Evolutionary conservation across 23 tunicate species (phyloP), one percentile per base, ranked within the genome.

Genomic region (Aplidium turbinatum): DNA sequence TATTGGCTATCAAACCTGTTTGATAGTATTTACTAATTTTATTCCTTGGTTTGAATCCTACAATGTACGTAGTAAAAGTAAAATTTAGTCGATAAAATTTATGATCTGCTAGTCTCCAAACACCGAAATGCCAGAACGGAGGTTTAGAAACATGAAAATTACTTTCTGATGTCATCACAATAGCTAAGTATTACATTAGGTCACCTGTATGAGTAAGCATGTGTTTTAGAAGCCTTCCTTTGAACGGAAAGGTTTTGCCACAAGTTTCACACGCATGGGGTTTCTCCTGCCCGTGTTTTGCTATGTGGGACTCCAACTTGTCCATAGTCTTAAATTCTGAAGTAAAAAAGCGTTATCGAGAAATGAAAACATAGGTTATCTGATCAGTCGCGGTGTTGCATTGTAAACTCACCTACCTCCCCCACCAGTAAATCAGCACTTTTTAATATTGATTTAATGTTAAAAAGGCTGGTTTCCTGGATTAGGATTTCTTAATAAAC

Each of bases 121-220:
- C n/a, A n/a, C n/a, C n/a, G n/a, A n/a, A n/a, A n/a, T n/a, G n/a
- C n/a, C n/a, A n/a, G n/a, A n/a, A n/a, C n/a, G n/a, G n/a, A n/a
- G n/a, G n/a, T n/a, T n/a, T n/a, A n/a, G n/a, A n/a, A n/a, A n/a
- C n/a, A n/a, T n/a, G n/a, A n/a, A n/a, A n/a, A n/a, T n/a, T n/a
- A n/a, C n/a, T n/a, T n/a, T n/a, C n/a, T n/a, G n/a, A n/a, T n/a
- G n/a, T n/a, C n/a, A n/a, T n/a, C n/a, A n/a, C 48, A 9, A 42
- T 42, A 16, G 48, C 48, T 9, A 16, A 9, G 9, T 9, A 16
- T 42, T 42, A 9, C 9, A 42, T 25, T 11, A 54, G 38, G 50
- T 16, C 46, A 88, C 96, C 96, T 16, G 96, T 82, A 38, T 88
- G 96, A 28, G 75, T 47, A 20, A 81, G 58, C 82, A 67, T 81